phyloP scores from a whole-genome alignment of 2,888 invertebrate genomes.

The Ectobius pallidus region DNA sequence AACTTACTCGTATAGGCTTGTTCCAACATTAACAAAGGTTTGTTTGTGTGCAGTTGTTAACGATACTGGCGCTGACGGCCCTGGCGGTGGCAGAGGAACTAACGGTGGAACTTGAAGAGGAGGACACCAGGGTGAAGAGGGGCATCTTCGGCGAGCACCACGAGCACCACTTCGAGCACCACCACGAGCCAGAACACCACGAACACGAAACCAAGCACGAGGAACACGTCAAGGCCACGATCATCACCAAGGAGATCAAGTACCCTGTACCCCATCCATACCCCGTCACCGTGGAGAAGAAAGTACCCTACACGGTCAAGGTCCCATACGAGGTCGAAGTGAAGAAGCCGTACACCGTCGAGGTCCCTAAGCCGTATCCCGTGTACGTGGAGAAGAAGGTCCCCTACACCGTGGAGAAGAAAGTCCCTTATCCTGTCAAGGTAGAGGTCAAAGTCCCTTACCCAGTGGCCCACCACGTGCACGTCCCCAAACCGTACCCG shows the following conservation, averaged over 20 bases:
- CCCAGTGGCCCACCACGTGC: slow-evolving; percentile 52
- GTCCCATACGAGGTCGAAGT: slow-evolving; percentile 60
- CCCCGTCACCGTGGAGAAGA: slow-evolving; percentile 51
- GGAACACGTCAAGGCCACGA: slow-evolving; percentile 35
- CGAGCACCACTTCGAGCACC: neutral
- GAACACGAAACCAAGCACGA: slow-evolving; percentile 18
- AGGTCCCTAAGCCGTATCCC: slow-evolving; percentile 45
- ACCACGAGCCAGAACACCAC: neutral
- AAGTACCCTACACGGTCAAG: slow-evolving; percentile 51
- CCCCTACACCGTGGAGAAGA: slow-evolving; percentile 53
- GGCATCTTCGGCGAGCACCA: neutral
- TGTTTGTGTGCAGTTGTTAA: too few species aligned
- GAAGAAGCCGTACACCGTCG: slow-evolving; percentile 76
- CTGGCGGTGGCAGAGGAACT: neutral
- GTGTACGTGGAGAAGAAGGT: slow-evolving; percentile 63
- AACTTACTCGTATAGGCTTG: too few species aligned
- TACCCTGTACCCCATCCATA: slow-evolving; percentile 51
- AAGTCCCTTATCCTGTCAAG: slow-evolving; percentile 53
- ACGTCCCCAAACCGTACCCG: slow-evolving; percentile 51
- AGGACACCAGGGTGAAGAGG: neutral
- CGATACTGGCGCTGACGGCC: neutral
- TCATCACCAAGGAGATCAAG: slow-evolving; percentile 41
- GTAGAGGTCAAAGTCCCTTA: slow-evolving; percentile 54
- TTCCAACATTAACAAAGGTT: too few species aligned
- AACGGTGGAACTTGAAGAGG: neutral